Conservation (phyloP, 2,113 vertebrate species). For the Suncus etruscus region DNA sequence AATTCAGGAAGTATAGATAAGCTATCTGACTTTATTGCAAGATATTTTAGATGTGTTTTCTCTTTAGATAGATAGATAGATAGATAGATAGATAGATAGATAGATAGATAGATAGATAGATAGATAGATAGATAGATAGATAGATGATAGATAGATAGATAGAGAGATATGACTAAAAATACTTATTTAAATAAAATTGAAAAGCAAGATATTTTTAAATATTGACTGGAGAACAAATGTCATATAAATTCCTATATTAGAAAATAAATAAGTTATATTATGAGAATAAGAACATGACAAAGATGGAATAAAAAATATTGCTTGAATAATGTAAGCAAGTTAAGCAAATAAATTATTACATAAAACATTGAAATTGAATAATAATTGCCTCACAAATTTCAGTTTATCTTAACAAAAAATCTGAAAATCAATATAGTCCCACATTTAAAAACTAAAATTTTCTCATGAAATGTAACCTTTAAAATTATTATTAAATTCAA, state of each 20-base stretch:
- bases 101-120: too few relatives aligned
- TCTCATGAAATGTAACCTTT: neutral
- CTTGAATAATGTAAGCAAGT: neutral
- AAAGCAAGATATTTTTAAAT: neutral
- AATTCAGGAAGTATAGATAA: neutral
- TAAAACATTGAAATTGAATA: constrained; percentile 19
- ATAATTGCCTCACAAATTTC: neutral
- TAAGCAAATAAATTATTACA: neutral
- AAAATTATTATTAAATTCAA: neutral
- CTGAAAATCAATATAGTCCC: neutral
- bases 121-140: too few relatives aligned
- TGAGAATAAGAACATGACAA: neutral
- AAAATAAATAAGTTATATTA: neutral
- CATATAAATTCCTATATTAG: neutral
- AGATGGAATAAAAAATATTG: constrained; percentile 15
- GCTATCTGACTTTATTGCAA: neutral
- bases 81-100: too few relatives aligned
- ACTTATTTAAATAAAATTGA: neutral
- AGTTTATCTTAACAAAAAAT: neutral
- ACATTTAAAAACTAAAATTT: constrained; percentile 37
- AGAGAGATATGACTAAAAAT: neutral
- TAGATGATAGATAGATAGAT: too few relatives aligned
- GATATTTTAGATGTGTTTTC: neutral
- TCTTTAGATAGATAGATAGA: too few relatives aligned
- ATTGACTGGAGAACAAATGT: neutral